Evolutionary conservation across 2,888 invertebrate species (phyloP).

Genomic region (Hylaea fasciaria): DNA sequence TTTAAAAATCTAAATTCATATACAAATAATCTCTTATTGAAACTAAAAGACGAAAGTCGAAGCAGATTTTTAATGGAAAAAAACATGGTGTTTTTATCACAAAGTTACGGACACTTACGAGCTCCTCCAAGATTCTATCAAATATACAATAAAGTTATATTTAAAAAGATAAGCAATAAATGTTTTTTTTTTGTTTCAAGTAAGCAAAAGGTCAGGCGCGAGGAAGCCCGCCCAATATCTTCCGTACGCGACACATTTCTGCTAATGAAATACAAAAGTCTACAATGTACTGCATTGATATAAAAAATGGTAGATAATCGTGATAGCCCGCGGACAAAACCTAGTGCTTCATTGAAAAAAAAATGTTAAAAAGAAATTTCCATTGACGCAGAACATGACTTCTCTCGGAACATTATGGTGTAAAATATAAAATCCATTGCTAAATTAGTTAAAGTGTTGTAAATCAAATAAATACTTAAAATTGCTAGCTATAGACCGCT

Average conservation of each 20-base stretch:
- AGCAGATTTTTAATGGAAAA: conserved; percentile 76
- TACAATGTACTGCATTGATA: conserved; percentile 27
- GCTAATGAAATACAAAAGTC: conserved; percentile 21
- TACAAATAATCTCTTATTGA: conserved; percentile 83
- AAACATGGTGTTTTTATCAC: conserved; percentile 82
- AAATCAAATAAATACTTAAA: conserved; percentile 8
- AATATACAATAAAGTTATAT: conserved; percentile 83
- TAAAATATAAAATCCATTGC: conserved; percentile 1
- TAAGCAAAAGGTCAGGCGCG: conserved; percentile 73
- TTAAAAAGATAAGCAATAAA: conserved; percentile 69
- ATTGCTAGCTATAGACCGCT: conserved; percentile 9
- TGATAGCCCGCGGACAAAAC: conserved; percentile 57
- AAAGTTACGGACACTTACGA: conserved; percentile 78
- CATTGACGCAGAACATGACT: conserved; percentile 80
- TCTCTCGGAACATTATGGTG: conserved; percentile 48
- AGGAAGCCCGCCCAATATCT: conserved; percentile 25
- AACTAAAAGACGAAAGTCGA: conserved; percentile 75
- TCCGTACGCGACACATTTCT: conserved; percentile 9
- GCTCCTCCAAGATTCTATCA: conserved; percentile 77
- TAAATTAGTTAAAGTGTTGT: conserved; percentile 2
- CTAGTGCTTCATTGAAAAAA: conserved; percentile 79
- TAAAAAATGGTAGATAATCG: conserved; percentile 35
- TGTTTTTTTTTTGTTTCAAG: conserved; percentile 69
- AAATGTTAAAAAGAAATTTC: conserved; percentile 64
- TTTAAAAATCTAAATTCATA: conserved; percentile 79